Evolutionary conservation across 2,797 vertebrate genomes (phyloP), one percentile per base, ranked within the genome.

Genomic region (Chelmon rostratus): DNA sequence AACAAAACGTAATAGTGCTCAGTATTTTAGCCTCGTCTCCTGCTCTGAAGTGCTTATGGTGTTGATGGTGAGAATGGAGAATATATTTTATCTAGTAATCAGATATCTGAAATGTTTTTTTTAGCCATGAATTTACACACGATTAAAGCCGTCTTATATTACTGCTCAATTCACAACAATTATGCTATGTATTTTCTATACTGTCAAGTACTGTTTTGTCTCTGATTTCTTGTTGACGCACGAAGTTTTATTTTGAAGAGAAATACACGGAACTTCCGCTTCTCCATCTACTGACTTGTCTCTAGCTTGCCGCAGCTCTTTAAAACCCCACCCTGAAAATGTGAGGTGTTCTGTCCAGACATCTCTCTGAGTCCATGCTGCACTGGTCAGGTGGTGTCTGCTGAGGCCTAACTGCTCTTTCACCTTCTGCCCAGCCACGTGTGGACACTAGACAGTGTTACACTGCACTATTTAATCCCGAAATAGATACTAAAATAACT

Each of bases 241-340:
- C 47, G 21, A 1, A 16, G 15, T 6, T 42, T 28, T 89, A 91
- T 76, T 91, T 84, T 90, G 91, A 88, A 91, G 28, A 53, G 5
- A 5, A 35, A 6, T 2, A 5, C 9, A 0, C 1, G 0, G 0
- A 12, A 23, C 19, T 25, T 54, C 50, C n/a, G 10, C 23, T 54
- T 2, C 2, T 6, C 16, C 5, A 46, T 1, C 0, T 3, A 4
- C 46, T 28, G 4, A 19, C 54, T 19, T 62, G 0, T 18, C 21
- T 69, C 15, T 0, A 59, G 2, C 73, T 90, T 89, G 78, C 81
- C 11, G 42, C 35, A 21, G 56, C 35, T 54, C 8, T 10, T 74
- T 71, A 68, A 33, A 80, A 68, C 89, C 89, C 85, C 73, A 85
- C 90, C 90, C 96, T 95, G 93, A 90, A 94, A 88, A 74, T 53